Base-by-base conservation (phyloP, 30 jellyfish, hydroid and myxozoan genomes). In the Chironex yamaguchii region DNA sequence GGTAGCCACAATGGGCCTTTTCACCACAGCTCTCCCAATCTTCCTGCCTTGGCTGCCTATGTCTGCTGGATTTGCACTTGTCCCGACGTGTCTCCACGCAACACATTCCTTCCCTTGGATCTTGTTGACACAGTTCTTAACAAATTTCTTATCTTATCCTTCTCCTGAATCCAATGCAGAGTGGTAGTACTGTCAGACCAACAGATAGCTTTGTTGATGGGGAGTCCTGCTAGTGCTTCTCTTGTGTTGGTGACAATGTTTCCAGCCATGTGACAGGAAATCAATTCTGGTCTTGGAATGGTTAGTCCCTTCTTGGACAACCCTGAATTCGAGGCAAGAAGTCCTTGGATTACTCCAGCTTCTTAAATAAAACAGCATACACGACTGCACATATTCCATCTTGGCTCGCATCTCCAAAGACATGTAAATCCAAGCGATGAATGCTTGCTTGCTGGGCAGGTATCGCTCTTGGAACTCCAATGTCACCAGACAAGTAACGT, bases 331-430 rank as follows among this genome's bases (percentile, higher is more conserved):
- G 92, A 34, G n/a, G 86, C 84, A 1, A 90, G 80, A 14, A 90
- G 20, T 11, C 89, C 71, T 35, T 62, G 84, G 26, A 20, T 76
- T 21, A 34, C 30, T 4, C 28, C 62, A 2, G 36, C 92, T 68
- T 36, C 82, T 30, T 91, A 93, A n/a, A 31, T 4, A 52, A 92
- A 29, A 91, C 96, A 30, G 78, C 91, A 32, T 89, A 73, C 1
- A 90, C 29, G 4, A 50, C 65, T 17, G 92, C 97, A 52, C 71
- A 89, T 36, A 90, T 33, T 28, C 97, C 97, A 29, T 24, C 34
- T 25, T 27, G 36, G 49, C 97, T 81, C 30, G 96, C 97, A 63
- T 82, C 97, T 9, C 90, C 86, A 28, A 90, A 82, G 26, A 91
- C 92, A 67, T 90, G 91, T 0, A 82, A 49, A 54, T 82, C 96